Evolutionary conservation across 1,140 invertebrate genomes (phyloP), one percentile per base, ranked within the genome.

Genomic region (Uloborus diversus): DNA sequence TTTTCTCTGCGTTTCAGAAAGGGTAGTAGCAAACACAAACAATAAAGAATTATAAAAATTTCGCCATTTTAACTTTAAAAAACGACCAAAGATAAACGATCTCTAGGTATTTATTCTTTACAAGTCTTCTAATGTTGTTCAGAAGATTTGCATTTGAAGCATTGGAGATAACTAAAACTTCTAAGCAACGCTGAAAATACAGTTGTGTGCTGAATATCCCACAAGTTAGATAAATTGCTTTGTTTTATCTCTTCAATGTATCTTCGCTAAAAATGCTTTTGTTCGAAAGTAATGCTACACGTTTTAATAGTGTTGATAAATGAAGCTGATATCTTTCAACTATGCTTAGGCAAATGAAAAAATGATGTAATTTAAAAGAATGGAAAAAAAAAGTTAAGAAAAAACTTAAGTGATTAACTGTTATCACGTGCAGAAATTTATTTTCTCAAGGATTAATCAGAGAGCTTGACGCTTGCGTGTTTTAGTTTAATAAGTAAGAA

Each of bases 191-290:
- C 17, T 68, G 30, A 64, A 25, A n/a, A n/a, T n/a, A n/a, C n/a
- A 9, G 61, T 53, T 51, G 11, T 9, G 25, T 20, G 47, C 65
- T 28, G 65, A 68, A 68, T 14, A 28, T 20, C 37, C 25, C 9
- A 23, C 49, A 68, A 68, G 65, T 68, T 68, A 57, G 68, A 70
- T 57, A 70, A 70, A 70, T 70, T 70, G 37, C 68, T 56, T 28
- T 25, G 32, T 47, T 32, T 70, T 70, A 70, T 70, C 68, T 56
- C n/a, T 20, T 33, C 14, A 47, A 59, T 37, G 53, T 13, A 37
- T 70, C 20, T 68, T 7, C 37, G 7, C 11, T 68, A 42, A 42
- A 42, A 42, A 42, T 42, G 17, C 9, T 42, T 42, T 42, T 42
- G 37, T 42, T 42, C 37, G 17, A 17, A 42, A 42, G 17, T 13